Evolutionary conservation across 2,797 vertebrate genomes (phyloP).

Genomic region (Tympanoctomys barrerae): DNA sequence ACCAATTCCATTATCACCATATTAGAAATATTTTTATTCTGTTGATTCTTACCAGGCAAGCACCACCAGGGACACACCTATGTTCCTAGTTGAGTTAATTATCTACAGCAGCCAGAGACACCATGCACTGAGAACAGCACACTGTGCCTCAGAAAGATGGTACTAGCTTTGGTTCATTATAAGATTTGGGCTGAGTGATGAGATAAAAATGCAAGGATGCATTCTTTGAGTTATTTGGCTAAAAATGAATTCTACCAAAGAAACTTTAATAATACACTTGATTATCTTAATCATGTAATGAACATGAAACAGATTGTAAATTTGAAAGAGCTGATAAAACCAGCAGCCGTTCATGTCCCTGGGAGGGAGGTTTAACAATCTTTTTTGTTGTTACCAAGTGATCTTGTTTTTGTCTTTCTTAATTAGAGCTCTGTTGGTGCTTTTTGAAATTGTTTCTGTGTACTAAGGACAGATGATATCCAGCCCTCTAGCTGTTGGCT

Average conservation of each 20-base stretch:
- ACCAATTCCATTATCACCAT: not conserved
- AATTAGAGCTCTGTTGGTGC: not conserved
- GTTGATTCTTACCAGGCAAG: not conserved
- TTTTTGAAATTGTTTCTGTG: not conserved
- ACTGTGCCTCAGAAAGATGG: not conserved
- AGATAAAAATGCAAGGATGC: not conserved
- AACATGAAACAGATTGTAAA: rapidly evolving
- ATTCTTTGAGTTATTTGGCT: not conserved
- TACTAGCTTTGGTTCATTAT: not conserved
- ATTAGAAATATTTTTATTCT: not conserved
- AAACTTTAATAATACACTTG: not conserved
- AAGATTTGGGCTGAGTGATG: not conserved
- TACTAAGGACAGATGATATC: not conserved
- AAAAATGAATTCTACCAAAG: not conserved
- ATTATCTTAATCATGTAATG: not conserved
- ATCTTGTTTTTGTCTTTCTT: not conserved
- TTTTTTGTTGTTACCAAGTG: not conserved
- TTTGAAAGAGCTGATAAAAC: not conserved
- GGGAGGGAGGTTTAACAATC: not conserved
- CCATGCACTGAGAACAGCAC: not conserved
- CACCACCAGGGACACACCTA: not conserved
- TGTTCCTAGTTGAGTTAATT: not conserved
- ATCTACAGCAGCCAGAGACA: rapidly evolving
- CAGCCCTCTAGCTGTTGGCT: not conserved
- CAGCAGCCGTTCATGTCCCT: not conserved